Evolutionary conservation across 1,140 invertebrate species (phyloP).

Genomic region (Oryzaephilus surinamensis): DNA sequence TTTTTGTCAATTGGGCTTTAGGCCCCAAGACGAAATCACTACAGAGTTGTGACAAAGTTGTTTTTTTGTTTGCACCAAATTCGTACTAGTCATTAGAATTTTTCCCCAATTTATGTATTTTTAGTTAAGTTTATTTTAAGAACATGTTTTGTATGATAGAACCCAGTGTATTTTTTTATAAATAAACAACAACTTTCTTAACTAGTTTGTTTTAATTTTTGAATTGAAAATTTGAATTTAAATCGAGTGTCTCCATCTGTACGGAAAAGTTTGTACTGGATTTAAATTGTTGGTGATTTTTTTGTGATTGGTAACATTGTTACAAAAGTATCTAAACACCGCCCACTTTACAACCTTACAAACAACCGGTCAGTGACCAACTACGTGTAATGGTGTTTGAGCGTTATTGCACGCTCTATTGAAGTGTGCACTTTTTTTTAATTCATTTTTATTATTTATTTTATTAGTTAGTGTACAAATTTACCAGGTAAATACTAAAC

Average conservation of each 20-base stretch:
- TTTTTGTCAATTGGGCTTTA: constrained; percentile 58
- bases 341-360: constrained; percentile 22
- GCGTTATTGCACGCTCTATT: constrained; percentile 6
- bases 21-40: constrained; percentile 68
- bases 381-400: constrained; percentile 16
- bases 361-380: constrained; percentile 19
- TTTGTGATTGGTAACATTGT: constrained; percentile 2
- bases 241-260: neutral
- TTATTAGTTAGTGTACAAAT: too few relatives aligned
- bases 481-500: constrained; percentile 9
- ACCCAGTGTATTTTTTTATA: too few relatives aligned
- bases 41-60: constrained; percentile 64
- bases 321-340: constrained; percentile 6
- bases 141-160: too few relatives aligned
- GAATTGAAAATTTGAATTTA: constrained; percentile 8
- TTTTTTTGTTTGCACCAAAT: too few relatives aligned
- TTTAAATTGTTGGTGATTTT: constrained; percentile 4
- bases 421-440: constrained; percentile 5
- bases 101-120: too few relatives aligned
- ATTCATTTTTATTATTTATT: too few relatives aligned
- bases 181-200: constrained; percentile 4
- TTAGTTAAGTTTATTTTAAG: too few relatives aligned
- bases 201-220: constrained; percentile 12
- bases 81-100: too few relatives aligned
- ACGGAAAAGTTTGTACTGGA: too few relatives aligned